Conservation (phyloP, 1,140 invertebrate genomes). For the Penaeus japonicus region DNA sequence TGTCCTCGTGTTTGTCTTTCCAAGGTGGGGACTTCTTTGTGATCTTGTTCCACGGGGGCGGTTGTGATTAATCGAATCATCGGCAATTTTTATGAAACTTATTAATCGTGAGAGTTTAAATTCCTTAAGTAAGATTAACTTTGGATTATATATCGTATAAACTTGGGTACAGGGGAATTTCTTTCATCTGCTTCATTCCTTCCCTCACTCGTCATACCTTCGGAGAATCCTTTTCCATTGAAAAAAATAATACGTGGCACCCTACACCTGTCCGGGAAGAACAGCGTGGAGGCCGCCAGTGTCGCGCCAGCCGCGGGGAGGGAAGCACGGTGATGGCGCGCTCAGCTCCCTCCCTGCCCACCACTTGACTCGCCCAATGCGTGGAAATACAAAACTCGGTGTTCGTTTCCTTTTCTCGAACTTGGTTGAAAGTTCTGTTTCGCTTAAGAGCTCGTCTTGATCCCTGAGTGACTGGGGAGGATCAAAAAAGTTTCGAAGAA, state of each 20-base stretch:
- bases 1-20: neutral
- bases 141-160: no score
- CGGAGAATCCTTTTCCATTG: neutral
- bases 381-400: neutral
- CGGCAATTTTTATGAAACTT: no score
- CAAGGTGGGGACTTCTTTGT: neutral
- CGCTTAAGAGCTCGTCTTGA: no score
- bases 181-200: neutral
- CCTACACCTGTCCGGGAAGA: constrained; percentile 29
- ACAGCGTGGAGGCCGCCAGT: constrained; percentile 17
- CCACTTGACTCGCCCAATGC: neutral
- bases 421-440: no score
- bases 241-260: constrained; percentile 34
- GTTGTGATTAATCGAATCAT: no score
- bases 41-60: no score
- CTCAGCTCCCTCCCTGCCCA: constrained; percentile 43
- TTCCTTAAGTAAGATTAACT: no score
- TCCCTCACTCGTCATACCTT: neutral
- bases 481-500: no score
- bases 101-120: no score
- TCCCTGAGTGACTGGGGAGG: neutral
- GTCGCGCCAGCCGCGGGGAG: constrained; percentile 39
- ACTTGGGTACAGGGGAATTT: neutral
- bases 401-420: no score
- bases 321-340: constrained; percentile 28